Base-by-base conservation (phyloP, 2,113 vertebrate species). In the Sinocyclocheilus rhinocerous region DNA sequence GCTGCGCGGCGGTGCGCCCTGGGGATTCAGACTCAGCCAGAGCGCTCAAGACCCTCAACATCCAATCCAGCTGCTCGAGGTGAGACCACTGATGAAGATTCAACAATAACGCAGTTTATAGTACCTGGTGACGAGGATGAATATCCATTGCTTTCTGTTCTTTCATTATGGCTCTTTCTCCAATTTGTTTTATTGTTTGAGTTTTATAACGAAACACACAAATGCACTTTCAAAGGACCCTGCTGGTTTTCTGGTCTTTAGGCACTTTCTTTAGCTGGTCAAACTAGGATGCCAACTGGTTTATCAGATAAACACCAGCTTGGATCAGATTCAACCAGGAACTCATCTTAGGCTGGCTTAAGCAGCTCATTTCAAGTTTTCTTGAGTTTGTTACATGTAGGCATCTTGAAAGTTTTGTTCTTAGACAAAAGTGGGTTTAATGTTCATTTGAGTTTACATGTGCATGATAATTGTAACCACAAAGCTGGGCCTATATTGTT, bases 21-120 rank as follows among this genome's bases (percentile, higher is more conserved):
- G 98, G 98, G 98, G 98, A 52, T 99, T 99, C 94, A 93, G 93
- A 76, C 81, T 99, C 91, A 91, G 94, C 87, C 96, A 97, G 89
- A 96, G 94, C 92, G 95, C 94, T 48, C 90, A 87, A 89, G 97
- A 97, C 87, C 93, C 95, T 87, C 93, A 96, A 84, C 95, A 93
- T 91, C 95, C 96, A 69, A 86, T 98, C 42, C 94, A 96, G 52
- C 95, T 98, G 22, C 95, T 95, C 26, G 96, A 98, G 98, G 98
- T 99, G 97, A 83, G 50, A 16, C 50, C 4, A 52, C 50, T 52
- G 50, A 52, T 52, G 50, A 16, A 52, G 50, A 52, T 52, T 52
- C 50, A 52, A 52, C 50, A 52, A 16, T 16, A 16, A 52, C 15
- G 11, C 45, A 16, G 50, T 16, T 52, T 16, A 52, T 5, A 52